phyloP scores from a whole-genome alignment of 1,140 invertebrate species.

The Halotydeus destructor region DNA sequence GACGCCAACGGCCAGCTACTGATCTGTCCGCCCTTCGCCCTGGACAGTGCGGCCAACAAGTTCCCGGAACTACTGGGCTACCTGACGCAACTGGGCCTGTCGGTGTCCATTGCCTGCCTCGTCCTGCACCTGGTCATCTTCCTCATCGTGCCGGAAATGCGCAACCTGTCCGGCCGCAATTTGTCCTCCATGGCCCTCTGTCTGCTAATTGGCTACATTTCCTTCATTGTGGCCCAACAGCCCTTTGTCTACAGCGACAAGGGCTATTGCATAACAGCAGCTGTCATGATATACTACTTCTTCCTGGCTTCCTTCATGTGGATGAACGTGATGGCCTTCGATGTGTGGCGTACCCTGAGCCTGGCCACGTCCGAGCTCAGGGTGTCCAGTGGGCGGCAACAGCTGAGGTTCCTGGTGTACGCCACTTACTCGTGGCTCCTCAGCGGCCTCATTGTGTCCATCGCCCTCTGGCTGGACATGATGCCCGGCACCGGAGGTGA shows the following conservation, averaged over 20 bases:
- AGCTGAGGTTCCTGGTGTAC: constrained; percentile 29
- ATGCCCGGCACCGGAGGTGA: constrained; percentile 22
- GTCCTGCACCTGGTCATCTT: constrained; percentile 29
- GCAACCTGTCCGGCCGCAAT: constrained; percentile 32
- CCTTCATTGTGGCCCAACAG: constrained; percentile 26
- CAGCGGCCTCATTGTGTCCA: constrained; percentile 28
- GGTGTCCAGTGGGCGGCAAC: constrained; percentile 24
- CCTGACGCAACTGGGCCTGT: constrained; percentile 26
- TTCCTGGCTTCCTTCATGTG: constrained; percentile 36
- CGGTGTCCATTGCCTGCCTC: constrained; percentile 29
- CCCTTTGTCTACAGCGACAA: background rate
- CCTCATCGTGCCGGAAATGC: constrained; percentile 26
- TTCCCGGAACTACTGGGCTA: constrained; percentile 23
- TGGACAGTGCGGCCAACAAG: background rate
- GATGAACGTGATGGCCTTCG: constrained; percentile 37
- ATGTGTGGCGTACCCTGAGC: constrained; percentile 32
- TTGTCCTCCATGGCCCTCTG: constrained; percentile 29
- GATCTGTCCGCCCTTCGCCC: background rate
- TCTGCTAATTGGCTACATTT: constrained; percentile 27
- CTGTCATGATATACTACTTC: constrained; percentile 29
- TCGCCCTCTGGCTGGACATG: constrained; percentile 29
- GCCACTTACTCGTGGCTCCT: constrained; percentile 32
- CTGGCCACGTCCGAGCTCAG: constrained; percentile 30
- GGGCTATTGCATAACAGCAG: constrained; percentile 23
- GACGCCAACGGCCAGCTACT: background rate